Base-by-base conservation (phyloP, 2,113 vertebrate genomes). In the Lepisosteus osseus region DNA sequence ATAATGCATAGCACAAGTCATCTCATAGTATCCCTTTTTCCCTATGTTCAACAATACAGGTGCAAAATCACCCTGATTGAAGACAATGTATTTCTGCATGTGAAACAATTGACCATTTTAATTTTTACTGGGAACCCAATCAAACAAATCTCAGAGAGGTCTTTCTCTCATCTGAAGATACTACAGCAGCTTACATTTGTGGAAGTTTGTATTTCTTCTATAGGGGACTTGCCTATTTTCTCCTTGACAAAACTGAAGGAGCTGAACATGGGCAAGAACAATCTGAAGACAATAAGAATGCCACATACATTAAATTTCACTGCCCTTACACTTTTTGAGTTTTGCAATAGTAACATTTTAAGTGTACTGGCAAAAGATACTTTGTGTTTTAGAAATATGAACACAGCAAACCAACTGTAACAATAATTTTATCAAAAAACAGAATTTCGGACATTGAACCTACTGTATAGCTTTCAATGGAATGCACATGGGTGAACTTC, bases 51-150 rank as follows among this genome's bases (percentile, higher is more conserved):
- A 51, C 9, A 51, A 51, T 51, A 9, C 47, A 51, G 2, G 9
- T 51, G 47, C 47, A 51, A 51, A 5, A 51, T 51, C 47, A 51
- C 0, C 5, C 47, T 51, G 47, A 51, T 51, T 51, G 47, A 51
- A 9, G 47, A 51, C 47, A 5, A 51, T 51, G 47, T 2, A 5
- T 51, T 51, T 51, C 47, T 6, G 47, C 5, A 51, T 59, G n/a
- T 51, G 47, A 5, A 51, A 9, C 47, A 79, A 0, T 88, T 93
- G 56, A 89, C 80, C 43, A 87, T 79, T 44, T 86, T 93, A 77
- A 81, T 92, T 80, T 73, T 93, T 70, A 93, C 92, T 0, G 92
- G 80, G 73, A 93, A 93, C 55, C 78, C 88, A 76, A 42, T 51
- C 47, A 9, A 51, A 51, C 47, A 51, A 6, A 6, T 5, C 47